Percentiles rank a stretch among this genome's conserved stretches.
phyloP scores from a whole-genome alignment of 1,140 invertebrate genomes.

The Diabrotica virgifera region DNA sequence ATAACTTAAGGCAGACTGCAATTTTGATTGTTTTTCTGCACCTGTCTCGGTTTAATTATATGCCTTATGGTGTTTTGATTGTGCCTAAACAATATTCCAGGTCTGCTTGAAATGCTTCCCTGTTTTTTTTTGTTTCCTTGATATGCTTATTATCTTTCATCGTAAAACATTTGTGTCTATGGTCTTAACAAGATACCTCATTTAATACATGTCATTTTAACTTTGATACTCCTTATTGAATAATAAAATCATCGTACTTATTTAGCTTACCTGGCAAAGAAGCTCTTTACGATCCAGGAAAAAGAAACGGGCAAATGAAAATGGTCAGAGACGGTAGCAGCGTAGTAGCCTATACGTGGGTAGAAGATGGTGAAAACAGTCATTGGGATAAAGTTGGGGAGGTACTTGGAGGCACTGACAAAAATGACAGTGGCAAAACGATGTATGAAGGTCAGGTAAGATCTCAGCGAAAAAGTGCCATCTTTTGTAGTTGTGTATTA shows the following conservation, averaged over 20 bases:
- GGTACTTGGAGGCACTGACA: constrained; percentile 76
- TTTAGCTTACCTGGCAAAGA: constrained; percentile 74
- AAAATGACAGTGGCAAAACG: constrained; percentile 67
- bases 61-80: no score
- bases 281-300: constrained; percentile 73
- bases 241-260: not conserved
- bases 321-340: constrained; percentile 66
- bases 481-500: not conserved
- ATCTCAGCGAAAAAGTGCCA: not conserved
- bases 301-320: constrained; percentile 80
- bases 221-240: no score
- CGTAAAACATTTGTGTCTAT: no score
- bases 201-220: no score
- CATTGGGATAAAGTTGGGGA: constrained; percentile 86
- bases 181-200: no score
- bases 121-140: no score
- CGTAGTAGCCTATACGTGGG: constrained; percentile 81
- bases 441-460: constrained; percentile 73
- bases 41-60: no score
- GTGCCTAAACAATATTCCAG: no score
- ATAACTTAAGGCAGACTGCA: no score
- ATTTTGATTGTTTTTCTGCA: no score
- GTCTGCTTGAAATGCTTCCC: no score
- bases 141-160: no score
- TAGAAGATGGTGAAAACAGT: constrained; percentile 56